These are phyloP conservation scores for Melospiza melodia DNA, from an alignment of 2,113 vertebrate species.

Conservation along the genomic window DNA sequence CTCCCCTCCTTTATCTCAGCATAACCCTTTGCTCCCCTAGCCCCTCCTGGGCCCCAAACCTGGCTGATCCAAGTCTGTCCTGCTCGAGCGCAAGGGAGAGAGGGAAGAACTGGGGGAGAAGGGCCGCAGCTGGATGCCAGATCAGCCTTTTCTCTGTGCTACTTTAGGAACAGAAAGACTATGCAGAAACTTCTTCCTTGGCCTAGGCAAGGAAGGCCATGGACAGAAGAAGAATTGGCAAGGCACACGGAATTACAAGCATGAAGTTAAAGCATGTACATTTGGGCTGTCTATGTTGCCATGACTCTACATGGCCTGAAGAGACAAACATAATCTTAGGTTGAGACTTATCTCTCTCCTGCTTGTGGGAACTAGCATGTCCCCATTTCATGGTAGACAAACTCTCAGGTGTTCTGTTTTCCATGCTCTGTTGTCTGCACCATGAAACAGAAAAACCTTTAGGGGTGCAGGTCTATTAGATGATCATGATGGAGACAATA, in stretches of 20 bases:
- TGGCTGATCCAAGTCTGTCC: not conserved
- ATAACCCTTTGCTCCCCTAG: not conserved
- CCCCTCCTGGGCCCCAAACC: not conserved
- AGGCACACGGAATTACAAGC: not conserved
- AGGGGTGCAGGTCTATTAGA: not conserved
- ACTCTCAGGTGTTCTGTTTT: not conserved
- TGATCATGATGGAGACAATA: not conserved
- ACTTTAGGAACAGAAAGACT: not conserved
- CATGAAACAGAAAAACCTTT: not conserved
- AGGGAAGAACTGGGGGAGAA: not conserved
- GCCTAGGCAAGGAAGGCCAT: not conserved
- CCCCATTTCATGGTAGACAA: not conserved
- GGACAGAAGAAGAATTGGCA: not conserved
- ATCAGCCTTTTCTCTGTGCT: not conserved
- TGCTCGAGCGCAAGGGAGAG: not conserved
- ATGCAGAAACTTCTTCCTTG: not conserved
- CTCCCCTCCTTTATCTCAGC: not conserved
- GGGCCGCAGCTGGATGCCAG: not conserved
- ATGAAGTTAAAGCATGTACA: accelerated
- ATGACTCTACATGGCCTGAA: not conserved
- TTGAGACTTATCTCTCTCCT: not conserved
- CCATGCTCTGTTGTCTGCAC: not conserved
- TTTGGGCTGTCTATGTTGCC: not conserved
- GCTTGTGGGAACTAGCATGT: not conserved
- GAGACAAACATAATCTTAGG: not conserved